Evolutionary conservation across 2,888 invertebrate genomes (phyloP), one percentile per base, ranked within the genome.

Genomic region (Tillus elongatus): DNA sequence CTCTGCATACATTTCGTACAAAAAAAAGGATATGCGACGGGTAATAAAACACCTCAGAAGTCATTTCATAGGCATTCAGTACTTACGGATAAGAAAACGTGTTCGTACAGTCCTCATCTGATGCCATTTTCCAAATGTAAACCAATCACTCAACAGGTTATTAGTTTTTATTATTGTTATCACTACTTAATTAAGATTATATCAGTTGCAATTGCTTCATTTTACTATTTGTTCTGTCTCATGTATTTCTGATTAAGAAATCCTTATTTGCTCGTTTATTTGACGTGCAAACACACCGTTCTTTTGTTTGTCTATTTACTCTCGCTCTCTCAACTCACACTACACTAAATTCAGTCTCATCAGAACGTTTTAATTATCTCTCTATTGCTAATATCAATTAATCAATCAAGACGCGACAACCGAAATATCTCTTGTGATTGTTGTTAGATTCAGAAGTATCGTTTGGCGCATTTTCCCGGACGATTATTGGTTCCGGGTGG

Each of bases 41-140:
- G n/a, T n/a, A n/a, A n/a, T n/a, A n/a, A n/a, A n/a, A n/a, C n/a
- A n/a, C n/a, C n/a, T n/a, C n/a, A n/a, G n/a, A n/a, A n/a, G n/a
- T n/a, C n/a, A n/a, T n/a, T n/a, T n/a, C n/a, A n/a, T n/a, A n/a
- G n/a, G n/a, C n/a, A n/a, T n/a, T n/a, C n/a, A 19, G 27, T 40
- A 61, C 64, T 64, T 61, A 66, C 65, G 58, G 57, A 42, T 64
- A 66, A 35, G 60, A 51, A 47, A 57, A 61, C 32, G 63, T 57
- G 32, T 55, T 56, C 40, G 54, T 61, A 51, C 64, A 64, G 53
- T 66, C 66, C 57, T 66, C 66, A 52, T 66, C 66, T 38, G 66
- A 66, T 46, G 66, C 64, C 66, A 64, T 66, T 39, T 50, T 54
- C 44, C 34, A 39, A 40, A 39, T 24, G 31, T 27, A 39, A 43